Conservation (phyloP, 2,888 invertebrate species). For the Pterostichus niger region DNA sequence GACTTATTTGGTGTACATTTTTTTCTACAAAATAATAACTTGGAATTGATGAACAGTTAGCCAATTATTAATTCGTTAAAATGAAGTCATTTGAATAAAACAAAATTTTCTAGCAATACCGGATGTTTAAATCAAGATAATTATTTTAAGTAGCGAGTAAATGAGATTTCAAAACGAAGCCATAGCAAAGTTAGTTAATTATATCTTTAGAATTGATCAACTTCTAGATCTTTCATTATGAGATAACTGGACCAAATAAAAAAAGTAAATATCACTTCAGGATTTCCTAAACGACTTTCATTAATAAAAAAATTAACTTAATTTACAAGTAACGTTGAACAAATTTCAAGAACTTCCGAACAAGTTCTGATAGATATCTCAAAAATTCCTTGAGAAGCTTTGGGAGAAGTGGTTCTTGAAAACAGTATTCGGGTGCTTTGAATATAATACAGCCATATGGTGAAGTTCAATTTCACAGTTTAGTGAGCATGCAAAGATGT, state of each 20-base stretch:
- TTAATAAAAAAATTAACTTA: constrained; percentile 16
- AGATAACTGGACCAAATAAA: not conserved
- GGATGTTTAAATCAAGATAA: too few species aligned
- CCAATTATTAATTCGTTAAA: not conserved
- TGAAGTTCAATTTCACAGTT: constrained; percentile 59
- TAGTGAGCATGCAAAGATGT: constrained; percentile 52
- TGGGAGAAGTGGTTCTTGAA: not conserved
- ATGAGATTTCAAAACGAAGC: not conserved
- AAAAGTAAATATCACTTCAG: not conserved
- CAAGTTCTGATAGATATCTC: constrained; percentile 30
- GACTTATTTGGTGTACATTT: too few species aligned
- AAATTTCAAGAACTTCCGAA: constrained; percentile 15
- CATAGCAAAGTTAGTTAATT: constrained; percentile 15
- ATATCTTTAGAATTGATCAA: constrained; percentile 1
- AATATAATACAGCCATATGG: constrained; percentile 53
- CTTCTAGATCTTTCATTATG: not conserved
- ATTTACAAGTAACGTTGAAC: constrained; percentile 25
- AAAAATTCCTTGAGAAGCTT: constrained; percentile 5
- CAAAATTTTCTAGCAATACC: too few species aligned
- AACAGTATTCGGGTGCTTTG: constrained; percentile 22
- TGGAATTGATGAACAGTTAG: not conserved
- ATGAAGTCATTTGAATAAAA: too few species aligned
- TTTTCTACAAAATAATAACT: too few species aligned
- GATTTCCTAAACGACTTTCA: constrained; percentile 18
- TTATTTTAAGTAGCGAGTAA: too few species aligned